Percentiles rank a stretch among this genome's conserved stretches.
These are phyloP conservation scores for Eurystomus gularis DNA, from an alignment of 2,113 vertebrate species.

Conservation along the genomic window DNA sequence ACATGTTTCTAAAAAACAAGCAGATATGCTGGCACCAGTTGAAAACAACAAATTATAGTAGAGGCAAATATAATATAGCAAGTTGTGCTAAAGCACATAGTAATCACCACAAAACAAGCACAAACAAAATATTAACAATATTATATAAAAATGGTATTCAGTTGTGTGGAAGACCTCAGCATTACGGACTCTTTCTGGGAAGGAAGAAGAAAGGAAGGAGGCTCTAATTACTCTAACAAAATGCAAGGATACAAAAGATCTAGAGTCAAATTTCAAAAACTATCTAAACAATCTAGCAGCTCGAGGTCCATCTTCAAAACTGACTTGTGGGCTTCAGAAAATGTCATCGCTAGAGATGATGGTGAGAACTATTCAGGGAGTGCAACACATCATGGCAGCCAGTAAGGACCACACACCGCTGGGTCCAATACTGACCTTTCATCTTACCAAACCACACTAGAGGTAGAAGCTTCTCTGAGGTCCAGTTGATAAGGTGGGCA, in stretches of 20 bases:
- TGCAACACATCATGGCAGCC: not conserved
- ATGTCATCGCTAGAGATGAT: not conserved
- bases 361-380: not conserved
- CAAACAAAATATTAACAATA: not conserved
- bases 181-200: not conserved
- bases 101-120: not conserved
- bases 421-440: not conserved
- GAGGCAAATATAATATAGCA: not conserved
- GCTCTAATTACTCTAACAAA: not conserved
- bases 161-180: not conserved
- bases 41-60: not conserved
- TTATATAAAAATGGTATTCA: not conserved
- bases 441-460: not conserved
- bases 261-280: not conserved
- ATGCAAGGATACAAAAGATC: not conserved
- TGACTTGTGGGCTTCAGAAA: not conserved
- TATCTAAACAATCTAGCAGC: not conserved
- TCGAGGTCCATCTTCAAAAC: not conserved
- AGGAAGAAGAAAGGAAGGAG: not conserved
- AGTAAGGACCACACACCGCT: accelerated
- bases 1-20: not conserved
- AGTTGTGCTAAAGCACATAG: not conserved
- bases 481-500: accelerated
- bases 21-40: not conserved
- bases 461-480: not conserved